phyloP scores from a whole-genome alignment of 2,113 vertebrate genomes.

The Sebastes schlegelii region DNA sequence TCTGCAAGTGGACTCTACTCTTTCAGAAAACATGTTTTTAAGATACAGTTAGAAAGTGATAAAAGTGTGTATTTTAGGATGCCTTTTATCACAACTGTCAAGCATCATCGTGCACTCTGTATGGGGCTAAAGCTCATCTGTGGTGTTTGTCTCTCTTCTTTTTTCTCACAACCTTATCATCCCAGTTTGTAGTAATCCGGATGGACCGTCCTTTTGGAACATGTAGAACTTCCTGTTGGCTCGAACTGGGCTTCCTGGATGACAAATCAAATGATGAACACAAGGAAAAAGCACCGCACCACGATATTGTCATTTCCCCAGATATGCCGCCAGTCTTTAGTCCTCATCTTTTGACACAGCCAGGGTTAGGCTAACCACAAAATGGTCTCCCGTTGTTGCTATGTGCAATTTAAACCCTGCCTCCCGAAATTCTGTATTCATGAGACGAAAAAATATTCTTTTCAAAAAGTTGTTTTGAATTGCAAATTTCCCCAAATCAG shows the following conservation, averaged over 20 bases:
- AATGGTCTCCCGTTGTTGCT: conserved; percentile 67
- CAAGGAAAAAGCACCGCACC: not conserved
- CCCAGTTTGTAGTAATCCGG: conserved; percentile 38
- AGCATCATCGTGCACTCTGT: conserved; percentile 41
- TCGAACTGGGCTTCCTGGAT: conserved; percentile 36
- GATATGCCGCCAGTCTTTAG: conserved; percentile 39
- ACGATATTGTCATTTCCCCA: conserved; percentile 35
- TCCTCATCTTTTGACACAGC: conserved; percentile 49
- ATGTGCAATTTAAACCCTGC: conserved; percentile 70
- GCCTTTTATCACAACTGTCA: conserved; percentile 74
- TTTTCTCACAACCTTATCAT: conserved; percentile 13
- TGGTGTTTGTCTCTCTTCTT: conserved; percentile 20
- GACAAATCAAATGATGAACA: conserved; percentile 36
- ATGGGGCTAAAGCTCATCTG: conserved; percentile 5
- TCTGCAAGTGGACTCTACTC: conserved; percentile 22
- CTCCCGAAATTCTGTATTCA: conserved; percentile 82
- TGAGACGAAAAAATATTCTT: conserved; percentile 78
- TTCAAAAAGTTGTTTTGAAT: conserved; percentile 85
- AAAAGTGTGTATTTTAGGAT: conserved; percentile 71
- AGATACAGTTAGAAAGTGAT: conserved; percentile 64
- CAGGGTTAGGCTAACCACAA: conserved; percentile 51
- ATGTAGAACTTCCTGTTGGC: conserved; percentile 37
- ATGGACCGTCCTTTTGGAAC: conserved; percentile 34
- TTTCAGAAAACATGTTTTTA: conserved; percentile 51
- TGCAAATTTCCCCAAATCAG: conserved; percentile 84